phyloP scores from a whole-genome alignment of 2,113 vertebrate species.

The Petromus typicus region DNA sequence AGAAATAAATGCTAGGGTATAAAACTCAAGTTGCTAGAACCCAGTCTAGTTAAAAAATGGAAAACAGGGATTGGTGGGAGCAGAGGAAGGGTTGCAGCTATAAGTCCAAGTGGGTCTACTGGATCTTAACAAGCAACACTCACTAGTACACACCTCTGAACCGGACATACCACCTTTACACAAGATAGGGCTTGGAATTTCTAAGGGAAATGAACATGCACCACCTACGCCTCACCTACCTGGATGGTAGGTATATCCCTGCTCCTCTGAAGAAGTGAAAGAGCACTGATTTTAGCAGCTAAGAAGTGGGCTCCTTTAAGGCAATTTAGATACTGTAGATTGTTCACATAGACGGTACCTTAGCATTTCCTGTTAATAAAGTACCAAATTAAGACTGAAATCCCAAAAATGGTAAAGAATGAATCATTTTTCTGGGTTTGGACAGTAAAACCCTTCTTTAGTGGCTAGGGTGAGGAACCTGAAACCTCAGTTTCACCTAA shows the following conservation, averaged over 20 bases:
- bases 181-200: slow-evolving; percentile 61
- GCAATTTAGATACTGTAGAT: slow-evolving; percentile 88
- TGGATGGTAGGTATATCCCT: slow-evolving; percentile 81
- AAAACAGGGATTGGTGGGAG: slow-evolving; percentile 54
- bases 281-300: slow-evolving; percentile 85
- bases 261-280: slow-evolving; percentile 79
- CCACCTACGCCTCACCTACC: slow-evolving; percentile 72
- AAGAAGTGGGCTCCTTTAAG: slow-evolving; percentile 88
- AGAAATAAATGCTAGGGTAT: slow-evolving; percentile 75
- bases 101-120: slow-evolving; percentile 81
- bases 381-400: slow-evolving; percentile 76
- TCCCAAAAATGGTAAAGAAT: slow-evolving; percentile 78
- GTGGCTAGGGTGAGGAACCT: slow-evolving; percentile 75
- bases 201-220: slow-evolving; percentile 64
- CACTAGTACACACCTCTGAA: slow-evolving; percentile 53
- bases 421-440: slow-evolving; percentile 71
- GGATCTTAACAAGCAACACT: slow-evolving; percentile 70
- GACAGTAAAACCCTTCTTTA: slow-evolving; percentile 76
- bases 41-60: slow-evolving; percentile 81
- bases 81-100: slow-evolving; percentile 57
- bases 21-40: slow-evolving; percentile 80
- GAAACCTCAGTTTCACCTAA: slow-evolving; percentile 83
- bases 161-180: slow-evolving; percentile 69
- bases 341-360: slow-evolving; percentile 84
- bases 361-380: slow-evolving; percentile 76